Conservation (phyloP, 2,888 invertebrate genomes). For the Trissolcus brochymenae region DNA sequence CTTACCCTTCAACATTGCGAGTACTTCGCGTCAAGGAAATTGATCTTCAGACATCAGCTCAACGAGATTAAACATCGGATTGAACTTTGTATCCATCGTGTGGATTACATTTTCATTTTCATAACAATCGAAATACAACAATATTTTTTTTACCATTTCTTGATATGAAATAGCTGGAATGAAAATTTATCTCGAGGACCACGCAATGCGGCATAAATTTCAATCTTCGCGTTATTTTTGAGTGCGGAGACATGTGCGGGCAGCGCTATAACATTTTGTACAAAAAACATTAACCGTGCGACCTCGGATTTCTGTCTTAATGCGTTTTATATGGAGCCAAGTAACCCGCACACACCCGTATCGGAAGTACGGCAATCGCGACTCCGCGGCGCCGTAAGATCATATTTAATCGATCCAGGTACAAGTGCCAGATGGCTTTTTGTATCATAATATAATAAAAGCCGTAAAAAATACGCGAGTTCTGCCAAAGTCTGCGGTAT, state of each 20-base stretch:
- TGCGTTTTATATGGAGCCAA: slow-evolving; percentile 3
- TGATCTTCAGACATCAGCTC: too few relatives aligned
- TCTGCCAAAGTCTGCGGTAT: slow-evolving; percentile 17
- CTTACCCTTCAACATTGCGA: slow-evolving; percentile 20
- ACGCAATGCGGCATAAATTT: slow-evolving; percentile 17
- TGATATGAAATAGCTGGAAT: too few relatives aligned
- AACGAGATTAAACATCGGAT: too few relatives aligned
- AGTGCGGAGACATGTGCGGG: slow-evolving; percentile 22
- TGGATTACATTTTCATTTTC: too few relatives aligned
- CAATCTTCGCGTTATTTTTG: slow-evolving; percentile 20
- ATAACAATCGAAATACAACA: too few relatives aligned
- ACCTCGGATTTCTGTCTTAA: slow-evolving; percentile 9
- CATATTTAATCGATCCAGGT: slow-evolving; percentile 22
- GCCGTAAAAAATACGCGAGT: slow-evolving; percentile 26
- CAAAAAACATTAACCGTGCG: slow-evolving; percentile 13
- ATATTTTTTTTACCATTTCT: too few relatives aligned
- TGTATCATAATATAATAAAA: slow-evolving; percentile 1
- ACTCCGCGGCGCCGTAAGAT: slow-evolving; percentile 11
- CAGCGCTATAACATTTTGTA: slow-evolving; percentile 11
- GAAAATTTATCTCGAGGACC: too few relatives aligned
- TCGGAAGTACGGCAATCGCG: slow-evolving; percentile 9
- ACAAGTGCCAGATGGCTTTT: slow-evolving; percentile 10
- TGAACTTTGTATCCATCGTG: too few relatives aligned
- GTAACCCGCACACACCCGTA: slow-evolving; percentile 11
- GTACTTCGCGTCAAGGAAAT: too few relatives aligned